A percentile compares a stretch with the other conserved stretches of the same genome.
Conservation (phyloP, 1,140 invertebrate genomes). For the Drosophila bocqueti region DNA sequence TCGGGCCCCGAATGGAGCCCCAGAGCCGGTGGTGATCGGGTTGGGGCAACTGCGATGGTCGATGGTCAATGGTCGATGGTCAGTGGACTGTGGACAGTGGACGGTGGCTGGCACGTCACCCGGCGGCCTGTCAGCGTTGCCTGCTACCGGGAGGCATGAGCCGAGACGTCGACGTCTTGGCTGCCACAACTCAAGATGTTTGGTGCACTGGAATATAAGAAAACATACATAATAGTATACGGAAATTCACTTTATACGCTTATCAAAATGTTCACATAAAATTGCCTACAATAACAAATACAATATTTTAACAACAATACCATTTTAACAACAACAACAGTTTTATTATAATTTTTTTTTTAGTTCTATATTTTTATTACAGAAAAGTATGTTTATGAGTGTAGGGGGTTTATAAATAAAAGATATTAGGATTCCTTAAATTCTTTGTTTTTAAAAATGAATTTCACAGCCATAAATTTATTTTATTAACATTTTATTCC, state of each 20-base stretch:
- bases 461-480: background rate
- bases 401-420: background rate
- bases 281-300: too few relatives aligned
- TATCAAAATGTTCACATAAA: too few relatives aligned
- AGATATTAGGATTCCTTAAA: background rate
- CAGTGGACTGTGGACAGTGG: slow-evolving; percentile 31
- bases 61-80: slow-evolving; percentile 39
- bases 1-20: slow-evolving; percentile 12
- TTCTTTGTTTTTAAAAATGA: background rate
- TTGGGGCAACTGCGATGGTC: slow-evolving; percentile 18
- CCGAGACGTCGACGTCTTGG: slow-evolving; percentile 46
- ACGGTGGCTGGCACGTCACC: slow-evolving; percentile 55
- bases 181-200: slow-evolving; percentile 50
- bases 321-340: too few relatives aligned
- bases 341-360: too few relatives aligned
- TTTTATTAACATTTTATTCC: background rate
- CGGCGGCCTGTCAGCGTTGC: slow-evolving; percentile 64
- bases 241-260: background rate
- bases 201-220: slow-evolving; percentile 3
- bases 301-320: too few relatives aligned
- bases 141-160: slow-evolving; percentile 75
- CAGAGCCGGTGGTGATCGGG: slow-evolving; percentile 7
- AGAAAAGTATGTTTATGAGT: too few relatives aligned
- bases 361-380: too few relatives aligned
- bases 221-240: too few relatives aligned